Evolutionary conservation across 1,140 invertebrate genomes (phyloP).

Genomic region (Macrocentrus cingulum): DNA sequence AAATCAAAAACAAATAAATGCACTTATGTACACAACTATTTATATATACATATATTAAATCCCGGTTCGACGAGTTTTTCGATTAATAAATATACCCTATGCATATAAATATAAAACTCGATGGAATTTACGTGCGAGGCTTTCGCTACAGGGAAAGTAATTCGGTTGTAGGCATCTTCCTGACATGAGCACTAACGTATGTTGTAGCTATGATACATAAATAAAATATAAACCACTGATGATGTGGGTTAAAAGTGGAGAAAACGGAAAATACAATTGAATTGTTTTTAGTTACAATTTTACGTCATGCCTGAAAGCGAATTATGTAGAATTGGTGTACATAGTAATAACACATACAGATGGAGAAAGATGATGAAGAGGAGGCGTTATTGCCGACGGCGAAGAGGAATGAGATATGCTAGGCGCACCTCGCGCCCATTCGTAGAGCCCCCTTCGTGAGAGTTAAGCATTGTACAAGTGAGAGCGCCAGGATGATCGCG

Average conservation of each 20-base stretch:
- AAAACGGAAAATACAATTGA: background rate
- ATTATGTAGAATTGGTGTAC: constrained; percentile 49
- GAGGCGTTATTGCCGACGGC: constrained; percentile 17
- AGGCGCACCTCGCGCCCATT: constrained; percentile 23
- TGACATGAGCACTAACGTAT: constrained; percentile 10
- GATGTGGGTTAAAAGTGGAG: background rate
- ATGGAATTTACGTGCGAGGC: constrained; percentile 22
- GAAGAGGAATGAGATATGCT: constrained; percentile 25
- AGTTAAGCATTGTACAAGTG: constrained; percentile 11
- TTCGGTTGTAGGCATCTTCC: constrained; percentile 16
- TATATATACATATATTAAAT: constrained; percentile 8
- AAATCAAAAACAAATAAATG: constrained; percentile 1
- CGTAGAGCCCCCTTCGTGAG: constrained; percentile 17
- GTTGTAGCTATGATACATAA: too few relatives aligned
- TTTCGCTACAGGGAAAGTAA: constrained; percentile 28
- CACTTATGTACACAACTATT: background rate
- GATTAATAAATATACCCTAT: constrained; percentile 19
- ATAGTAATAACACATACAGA: constrained; percentile 35
- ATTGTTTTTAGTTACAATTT: constrained; percentile 4
- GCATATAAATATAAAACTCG: constrained; percentile 16
- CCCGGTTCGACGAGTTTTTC: constrained; percentile 22
- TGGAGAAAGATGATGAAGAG: constrained; percentile 27
- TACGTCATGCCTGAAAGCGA: constrained; percentile 38
- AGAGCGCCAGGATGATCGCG: constrained; percentile 41
- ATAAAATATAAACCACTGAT: too few relatives aligned